A percentile compares a stretch with the other conserved stretches of the same genome.
phyloP scores from a whole-genome alignment of 2,888 invertebrate species.

The Nymphalis urticae region DNA sequence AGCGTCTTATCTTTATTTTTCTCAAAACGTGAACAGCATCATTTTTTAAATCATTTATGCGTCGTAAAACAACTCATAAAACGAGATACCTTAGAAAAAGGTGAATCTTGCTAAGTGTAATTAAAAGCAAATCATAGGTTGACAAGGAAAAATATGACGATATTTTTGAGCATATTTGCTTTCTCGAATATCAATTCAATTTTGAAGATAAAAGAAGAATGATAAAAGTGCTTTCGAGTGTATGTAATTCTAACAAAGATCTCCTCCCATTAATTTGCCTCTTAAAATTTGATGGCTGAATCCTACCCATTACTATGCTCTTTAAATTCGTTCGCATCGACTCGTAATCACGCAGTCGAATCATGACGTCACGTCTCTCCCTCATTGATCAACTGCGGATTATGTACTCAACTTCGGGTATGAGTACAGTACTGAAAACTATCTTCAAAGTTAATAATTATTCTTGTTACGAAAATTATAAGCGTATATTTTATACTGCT shows the following conservation, averaged over 20 bases:
- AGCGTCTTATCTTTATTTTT: no score
- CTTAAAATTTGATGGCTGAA: neutral
- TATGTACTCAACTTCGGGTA: constrained; percentile 44
- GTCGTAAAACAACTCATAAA: no score
- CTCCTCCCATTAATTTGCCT: neutral
- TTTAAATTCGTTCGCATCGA: constrained; percentile 44
- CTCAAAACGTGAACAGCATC: no score
- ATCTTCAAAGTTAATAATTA: neutral
- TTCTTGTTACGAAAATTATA: neutral
- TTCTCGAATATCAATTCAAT: no score
- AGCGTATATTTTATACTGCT: no score
- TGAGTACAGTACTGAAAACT: constrained; percentile 37
- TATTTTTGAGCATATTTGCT: no score
- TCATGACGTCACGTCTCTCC: constrained; percentile 53
- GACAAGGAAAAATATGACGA: no score
- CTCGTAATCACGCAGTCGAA: constrained; percentile 46
- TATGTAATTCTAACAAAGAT: neutral
- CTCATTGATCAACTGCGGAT: constrained; percentile 56
- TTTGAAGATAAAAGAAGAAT: no score
- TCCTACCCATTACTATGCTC: constrained; percentile 28
- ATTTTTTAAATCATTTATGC: no score
- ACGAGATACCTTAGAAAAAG: no score
- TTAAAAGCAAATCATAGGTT: no score
- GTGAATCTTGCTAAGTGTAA: no score
- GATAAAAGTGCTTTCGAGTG: neutral